Base-by-base conservation (phyloP, 1,140 invertebrate species). In the Anastrepha ludens region DNA sequence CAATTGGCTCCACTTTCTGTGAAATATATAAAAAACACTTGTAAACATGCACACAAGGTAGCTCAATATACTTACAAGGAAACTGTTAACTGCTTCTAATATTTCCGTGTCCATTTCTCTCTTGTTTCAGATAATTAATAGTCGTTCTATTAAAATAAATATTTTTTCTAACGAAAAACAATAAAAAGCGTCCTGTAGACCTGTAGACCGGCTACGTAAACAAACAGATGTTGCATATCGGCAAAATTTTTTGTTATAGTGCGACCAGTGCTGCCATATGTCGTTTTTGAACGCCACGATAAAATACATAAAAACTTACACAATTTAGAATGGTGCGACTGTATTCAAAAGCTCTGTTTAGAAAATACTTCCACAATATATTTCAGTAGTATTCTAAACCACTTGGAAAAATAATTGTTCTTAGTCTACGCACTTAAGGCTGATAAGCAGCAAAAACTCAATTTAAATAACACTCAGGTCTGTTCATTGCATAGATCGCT, bases 1-100 rank as follows among this genome's bases (percentile, higher is more conserved):
- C 97, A 67, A 98, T 96, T 2, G 95, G 94, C 91, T 98, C 97
- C 3, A 97, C 96, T 93, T 95, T 96, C 96, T 97, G 91, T 87
- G 93, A 94, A 89, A 9, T 41, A 70, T 47, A 17, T 62, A 58
- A 86, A 70, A 88, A 55, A 85, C 17, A 3, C 29, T 47, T 6
- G 1, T 8, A 39, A 70, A 70, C 47, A 29, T 87, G 29, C 58
- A 44, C 20, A 58, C 2, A 67, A 8, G 1, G 62, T 59, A 50
- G 15, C 55, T 9, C 9, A 17, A 8, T 55, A 4, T 41, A n/a
- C 86, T 89, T 88, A 93, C 92, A 91, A 93, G 87, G 58, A 91
- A 93, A n/a, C 90, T 90, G 39, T 91, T 91, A 59, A 92, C 90
- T 15, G 90, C 87, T 20, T 92, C 91, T 60, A 92, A 81, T 62